A percentile compares a stretch with the other conserved stretches of the same genome.
These are phyloP conservation scores for Epinephelus cyanopodus DNA, from an alignment of 2,113 vertebrate species.

Conservation along the genomic window DNA sequence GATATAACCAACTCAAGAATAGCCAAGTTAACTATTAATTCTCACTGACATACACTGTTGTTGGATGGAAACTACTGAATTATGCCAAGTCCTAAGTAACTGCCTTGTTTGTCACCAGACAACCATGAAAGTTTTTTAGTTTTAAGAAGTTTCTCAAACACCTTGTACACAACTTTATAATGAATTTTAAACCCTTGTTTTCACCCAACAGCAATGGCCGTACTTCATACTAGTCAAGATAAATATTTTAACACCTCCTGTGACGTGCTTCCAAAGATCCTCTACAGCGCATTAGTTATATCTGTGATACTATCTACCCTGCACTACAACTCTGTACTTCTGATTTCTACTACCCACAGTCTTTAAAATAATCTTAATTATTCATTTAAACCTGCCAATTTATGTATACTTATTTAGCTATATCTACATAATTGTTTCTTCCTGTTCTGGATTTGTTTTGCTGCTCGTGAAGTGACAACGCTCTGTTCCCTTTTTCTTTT, in stretches of 20 bases:
- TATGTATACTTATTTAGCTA: slow-evolving; percentile 11
- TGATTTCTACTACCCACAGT: slow-evolving; percentile 16
- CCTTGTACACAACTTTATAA: neutral
- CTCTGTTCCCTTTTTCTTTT: neutral
- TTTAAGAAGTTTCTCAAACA: neutral
- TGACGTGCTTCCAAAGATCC: slow-evolving; percentile 81
- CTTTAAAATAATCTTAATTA: neutral
- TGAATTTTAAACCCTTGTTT: slow-evolving; percentile 9
- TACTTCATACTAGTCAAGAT: slow-evolving; percentile 12
- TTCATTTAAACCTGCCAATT: slow-evolving; percentile 44
- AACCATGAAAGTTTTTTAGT: neutral
- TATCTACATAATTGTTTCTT: slow-evolving; percentile 21
- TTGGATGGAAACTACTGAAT: neutral
- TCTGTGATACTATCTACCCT: slow-evolving; percentile 17
- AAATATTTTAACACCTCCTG: slow-evolving; percentile 17
- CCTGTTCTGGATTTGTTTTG: slow-evolving; percentile 34
- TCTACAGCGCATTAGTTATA: slow-evolving; percentile 57
- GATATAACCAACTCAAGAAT: slow-evolving; percentile 41
- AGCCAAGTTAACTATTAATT: slow-evolving; percentile 33
- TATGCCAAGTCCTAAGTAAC: slow-evolving; percentile 14
- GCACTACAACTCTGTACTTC: slow-evolving; percentile 17
- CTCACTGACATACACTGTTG: neutral
- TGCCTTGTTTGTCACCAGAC: neutral
- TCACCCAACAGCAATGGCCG: neutral
- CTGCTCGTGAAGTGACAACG: slow-evolving; percentile 48